A percentile compares a stretch with the other conserved stretches of the same genome.
Evolutionary conservation across 2,113 vertebrate genomes (phyloP).

Genomic region (Urocynchramus pylzowi): DNA sequence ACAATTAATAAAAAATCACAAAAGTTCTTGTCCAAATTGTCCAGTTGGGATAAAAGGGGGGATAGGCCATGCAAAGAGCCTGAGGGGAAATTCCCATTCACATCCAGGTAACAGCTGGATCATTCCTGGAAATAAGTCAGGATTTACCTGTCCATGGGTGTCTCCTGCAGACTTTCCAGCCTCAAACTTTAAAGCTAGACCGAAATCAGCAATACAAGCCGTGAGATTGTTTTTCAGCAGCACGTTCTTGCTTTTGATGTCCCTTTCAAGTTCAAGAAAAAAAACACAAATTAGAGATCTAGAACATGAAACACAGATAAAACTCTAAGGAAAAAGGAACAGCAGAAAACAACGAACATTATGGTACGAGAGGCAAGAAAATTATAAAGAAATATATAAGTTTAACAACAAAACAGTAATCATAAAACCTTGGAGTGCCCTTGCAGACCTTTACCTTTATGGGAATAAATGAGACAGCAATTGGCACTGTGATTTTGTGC

Average conservation of each 20-base stretch:
- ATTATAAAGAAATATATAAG: background rate
- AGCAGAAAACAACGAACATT: background rate
- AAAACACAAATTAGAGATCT: background rate
- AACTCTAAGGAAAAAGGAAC: background rate
- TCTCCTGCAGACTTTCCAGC: conserved; percentile 96
- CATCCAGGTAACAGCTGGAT: background rate
- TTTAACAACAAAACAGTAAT: background rate
- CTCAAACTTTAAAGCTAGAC: conserved; percentile 94
- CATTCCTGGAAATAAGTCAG: background rate
- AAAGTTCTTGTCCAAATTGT: too few relatives aligned
- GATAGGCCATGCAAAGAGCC: background rate
- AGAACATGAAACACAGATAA: background rate
- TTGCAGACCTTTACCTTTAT: background rate
- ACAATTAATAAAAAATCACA: rapidly evolving
- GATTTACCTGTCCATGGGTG: conserved; percentile 92
- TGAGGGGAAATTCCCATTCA: background rate
- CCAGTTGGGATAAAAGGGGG: background rate
- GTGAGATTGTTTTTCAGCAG: conserved; percentile 93
- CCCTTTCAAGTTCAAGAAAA: conserved; percentile 74
- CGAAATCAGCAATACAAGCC: conserved; percentile 94
- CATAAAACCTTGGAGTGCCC: background rate
- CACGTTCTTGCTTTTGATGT: conserved; percentile 98
- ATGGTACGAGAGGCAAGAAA: background rate
- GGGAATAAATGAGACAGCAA: background rate
- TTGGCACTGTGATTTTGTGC: background rate